These are phyloP conservation scores for Microvelia longipes DNA, from an alignment of 1,140 invertebrate genomes.

Conservation along the genomic window DNA sequence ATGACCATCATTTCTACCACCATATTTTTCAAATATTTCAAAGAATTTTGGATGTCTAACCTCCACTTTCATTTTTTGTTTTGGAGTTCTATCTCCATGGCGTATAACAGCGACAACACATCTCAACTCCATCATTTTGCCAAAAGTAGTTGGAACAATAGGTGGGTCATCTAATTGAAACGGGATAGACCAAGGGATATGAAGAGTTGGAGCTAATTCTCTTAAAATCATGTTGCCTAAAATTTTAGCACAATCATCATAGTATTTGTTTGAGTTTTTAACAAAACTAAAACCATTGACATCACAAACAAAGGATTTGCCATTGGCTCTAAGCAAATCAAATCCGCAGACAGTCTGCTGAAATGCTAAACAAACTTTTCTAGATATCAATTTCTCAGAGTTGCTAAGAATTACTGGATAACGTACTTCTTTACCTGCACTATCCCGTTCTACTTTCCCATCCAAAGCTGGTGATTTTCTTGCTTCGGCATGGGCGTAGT, in stretches of 20 bases:
- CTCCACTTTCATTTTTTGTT: conserved; percentile 99
- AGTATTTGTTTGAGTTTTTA: conserved; percentile 99
- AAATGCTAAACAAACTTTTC: conserved; percentile 94
- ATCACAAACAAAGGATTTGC: conserved; percentile 97
- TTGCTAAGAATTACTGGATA: conserved; percentile 78
- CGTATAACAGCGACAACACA: conserved; percentile 97
- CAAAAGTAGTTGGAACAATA: conserved; percentile 96
- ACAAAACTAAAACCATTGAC: conserved; percentile 99
- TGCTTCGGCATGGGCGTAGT: conserved; percentile 98
- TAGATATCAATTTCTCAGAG: conserved; percentile 95
- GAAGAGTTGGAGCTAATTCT: conserved; percentile 81
- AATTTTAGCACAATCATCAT: conserved; percentile 98
- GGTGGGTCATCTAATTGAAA: conserved; percentile 96
- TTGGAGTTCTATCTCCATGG: conserved; percentile 96
- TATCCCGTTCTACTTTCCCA: conserved; percentile 96
- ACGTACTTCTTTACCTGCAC: conserved; percentile 95
- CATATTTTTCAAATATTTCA: conserved; percentile 95
- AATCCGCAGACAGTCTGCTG: conserved; percentile 99
- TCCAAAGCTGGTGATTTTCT: conserved; percentile 94
- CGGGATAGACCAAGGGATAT: conserved; percentile 92
- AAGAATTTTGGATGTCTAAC: conserved; percentile 98
- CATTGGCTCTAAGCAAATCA: conserved; percentile 92
- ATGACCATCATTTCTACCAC: conserved; percentile 86
- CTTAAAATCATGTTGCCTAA: conserved; percentile 86
- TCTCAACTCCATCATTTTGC: conserved; percentile 98